Percentiles rank a stretch among this genome's conserved stretches.
These are phyloP conservation scores for Chironomus riparius DNA, from an alignment of 2,888 invertebrate species.

Conservation along the genomic window DNA sequence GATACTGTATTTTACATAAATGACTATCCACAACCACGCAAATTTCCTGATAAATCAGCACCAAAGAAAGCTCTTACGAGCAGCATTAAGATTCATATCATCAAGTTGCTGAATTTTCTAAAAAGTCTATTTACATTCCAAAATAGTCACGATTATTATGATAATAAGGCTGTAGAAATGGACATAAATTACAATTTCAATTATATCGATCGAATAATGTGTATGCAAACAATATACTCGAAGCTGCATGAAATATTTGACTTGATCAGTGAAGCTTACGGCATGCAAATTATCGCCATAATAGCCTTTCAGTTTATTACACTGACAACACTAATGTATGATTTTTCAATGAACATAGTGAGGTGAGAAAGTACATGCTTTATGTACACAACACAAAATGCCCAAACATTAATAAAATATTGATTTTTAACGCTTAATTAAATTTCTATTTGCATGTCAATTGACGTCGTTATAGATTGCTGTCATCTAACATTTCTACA, in stretches of 20 bases:
- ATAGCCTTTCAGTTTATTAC: constrained; percentile 16
- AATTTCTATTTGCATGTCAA: constrained; percentile 6
- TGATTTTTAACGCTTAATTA: background rate
- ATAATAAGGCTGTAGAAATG: background rate
- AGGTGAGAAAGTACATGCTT: constrained; percentile 1
- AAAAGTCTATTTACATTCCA: background rate
- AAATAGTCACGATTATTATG: background rate
- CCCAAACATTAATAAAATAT: background rate
- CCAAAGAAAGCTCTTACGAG: background rate
- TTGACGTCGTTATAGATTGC: background rate
- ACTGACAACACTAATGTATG: constrained; percentile 13
- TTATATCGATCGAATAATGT: background rate
- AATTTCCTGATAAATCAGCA: background rate
- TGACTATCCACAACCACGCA: background rate
- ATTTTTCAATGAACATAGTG: constrained; percentile 9
- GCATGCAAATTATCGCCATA: constrained; percentile 16
- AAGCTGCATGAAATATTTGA: constrained; percentile 12
- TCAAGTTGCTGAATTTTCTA: background rate
- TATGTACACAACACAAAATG: no score
- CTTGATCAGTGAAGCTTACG: background rate
- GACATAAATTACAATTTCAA: background rate
- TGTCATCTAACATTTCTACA: background rate
- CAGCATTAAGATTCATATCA: background rate
- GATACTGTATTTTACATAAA: background rate
- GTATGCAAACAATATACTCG: constrained; percentile 1